Evolutionary conservation across 2,888 invertebrate genomes (phyloP).

Genomic region (Hirtodrosophila cameraria): DNA sequence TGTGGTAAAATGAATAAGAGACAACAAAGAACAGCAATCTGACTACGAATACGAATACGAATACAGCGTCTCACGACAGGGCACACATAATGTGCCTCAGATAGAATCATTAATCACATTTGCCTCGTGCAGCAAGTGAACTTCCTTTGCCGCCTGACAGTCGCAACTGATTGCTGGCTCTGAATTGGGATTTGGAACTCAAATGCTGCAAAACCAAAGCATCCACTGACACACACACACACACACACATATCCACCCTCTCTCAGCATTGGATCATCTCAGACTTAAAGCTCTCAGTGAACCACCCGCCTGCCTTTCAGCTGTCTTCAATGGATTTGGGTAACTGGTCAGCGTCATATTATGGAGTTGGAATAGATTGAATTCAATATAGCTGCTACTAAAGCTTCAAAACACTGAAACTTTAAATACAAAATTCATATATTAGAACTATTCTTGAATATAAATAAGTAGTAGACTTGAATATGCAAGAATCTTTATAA

Average conservation of each 20-base stretch:
- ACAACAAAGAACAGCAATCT: slow-evolving; percentile 49
- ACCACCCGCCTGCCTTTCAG: slow-evolving; percentile 35
- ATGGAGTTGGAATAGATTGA: slow-evolving; percentile 57
- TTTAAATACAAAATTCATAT: too few relatives aligned
- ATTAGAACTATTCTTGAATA: too few relatives aligned
- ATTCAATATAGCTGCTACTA: slow-evolving; percentile 57
- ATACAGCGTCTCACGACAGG: slow-evolving; percentile 44
- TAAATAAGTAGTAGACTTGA: too few relatives aligned
- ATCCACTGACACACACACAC: slow-evolving; percentile 15
- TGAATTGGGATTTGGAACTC: slow-evolving; percentile 81
- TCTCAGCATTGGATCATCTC: slow-evolving; percentile 22
- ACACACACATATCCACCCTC: slow-evolving; percentile 14
- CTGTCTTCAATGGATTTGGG: slow-evolving; percentile 4
- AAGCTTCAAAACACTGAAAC: slow-evolving; percentile 23
- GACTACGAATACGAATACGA: slow-evolving; percentile 19
- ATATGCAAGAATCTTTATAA: too few relatives aligned
- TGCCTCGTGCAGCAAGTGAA: slow-evolving; percentile 83
- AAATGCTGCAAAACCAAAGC: slow-evolving; percentile 59
- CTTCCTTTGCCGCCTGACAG: slow-evolving; percentile 83
- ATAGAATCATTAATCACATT: slow-evolving; percentile 84
- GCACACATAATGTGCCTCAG: slow-evolving; percentile 80
- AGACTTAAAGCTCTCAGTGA: slow-evolving; percentile 39
- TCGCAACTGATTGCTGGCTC: slow-evolving; percentile 83
- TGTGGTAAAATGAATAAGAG: slow-evolving; percentile 21
- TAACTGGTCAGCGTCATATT: slow-evolving; percentile 30